These are phyloP conservation scores for Pogonocherus hispidulus DNA, from an alignment of 2,888 invertebrate genomes.

Conservation along the genomic window DNA sequence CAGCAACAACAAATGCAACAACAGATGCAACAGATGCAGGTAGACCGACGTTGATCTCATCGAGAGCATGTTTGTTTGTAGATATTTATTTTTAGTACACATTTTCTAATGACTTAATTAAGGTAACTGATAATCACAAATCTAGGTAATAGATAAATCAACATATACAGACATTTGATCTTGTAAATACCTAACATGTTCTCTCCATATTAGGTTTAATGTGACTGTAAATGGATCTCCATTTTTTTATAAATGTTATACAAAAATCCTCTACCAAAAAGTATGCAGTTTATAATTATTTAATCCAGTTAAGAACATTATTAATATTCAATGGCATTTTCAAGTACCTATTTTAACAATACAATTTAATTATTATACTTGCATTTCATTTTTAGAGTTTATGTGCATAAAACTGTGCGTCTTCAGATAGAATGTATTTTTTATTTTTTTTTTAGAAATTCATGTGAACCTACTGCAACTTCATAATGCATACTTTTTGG, in stretches of 20 bases:
- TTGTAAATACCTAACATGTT: constrained; percentile 33
- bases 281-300: constrained; percentile 19
- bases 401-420: constrained; percentile 1
- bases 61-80: constrained; percentile 54
- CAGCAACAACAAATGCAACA: constrained; percentile 71
- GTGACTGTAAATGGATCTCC: constrained; percentile 47
- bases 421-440: constrained; percentile 19
- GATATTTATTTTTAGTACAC: constrained; percentile 52
- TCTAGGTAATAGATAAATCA: constrained; percentile 26
- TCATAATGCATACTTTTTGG: constrained; percentile 39
- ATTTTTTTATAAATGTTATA: constrained; percentile 37
- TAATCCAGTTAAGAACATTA: neutral
- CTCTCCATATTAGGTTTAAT: constrained; percentile 40
- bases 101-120: constrained; percentile 36
- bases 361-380: neutral
- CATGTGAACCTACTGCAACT: neutral
- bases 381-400: neutral
- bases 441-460: constrained; percentile 6
- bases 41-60: constrained; percentile 70
- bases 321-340: neutral
- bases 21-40: constrained; percentile 78
- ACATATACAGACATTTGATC: constrained; percentile 17
- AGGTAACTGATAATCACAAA: constrained; percentile 27
- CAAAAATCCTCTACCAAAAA: constrained; percentile 39
- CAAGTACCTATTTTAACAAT: neutral